These are phyloP conservation scores for Plutomurus gul DNA, from an alignment of 1,140 invertebrate species.

Conservation along the genomic window DNA sequence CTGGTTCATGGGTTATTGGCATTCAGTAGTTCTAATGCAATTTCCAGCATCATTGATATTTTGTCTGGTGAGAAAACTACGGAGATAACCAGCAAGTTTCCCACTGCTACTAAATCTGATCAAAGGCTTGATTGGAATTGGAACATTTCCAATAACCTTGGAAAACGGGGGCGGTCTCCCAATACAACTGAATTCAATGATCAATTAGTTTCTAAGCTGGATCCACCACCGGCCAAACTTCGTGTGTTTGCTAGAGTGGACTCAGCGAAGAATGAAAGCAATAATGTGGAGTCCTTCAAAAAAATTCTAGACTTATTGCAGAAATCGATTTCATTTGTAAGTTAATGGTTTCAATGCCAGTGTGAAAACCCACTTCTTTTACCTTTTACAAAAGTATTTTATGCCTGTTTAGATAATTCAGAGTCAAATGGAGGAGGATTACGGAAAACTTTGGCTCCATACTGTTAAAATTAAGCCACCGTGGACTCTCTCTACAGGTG, in stretches of 20 bases:
- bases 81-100: neutral
- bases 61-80: neutral
- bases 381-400: too few relatives aligned
- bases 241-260: neutral
- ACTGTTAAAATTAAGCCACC: slow-evolving; percentile 44
- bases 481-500: slow-evolving; percentile 32
- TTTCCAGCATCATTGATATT: neutral
- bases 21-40: neutral
- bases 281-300: neutral
- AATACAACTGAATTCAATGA: too few relatives aligned
- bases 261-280: neutral
- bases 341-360: neutral
- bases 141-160: too few relatives aligned
- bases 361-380: neutral
- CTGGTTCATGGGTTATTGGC: slow-evolving; percentile 38
- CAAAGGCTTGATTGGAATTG: too few relatives aligned
- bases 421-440: slow-evolving; percentile 50
- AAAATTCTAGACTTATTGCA: neutral
- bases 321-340: neutral
- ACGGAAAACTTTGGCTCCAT: slow-evolving; percentile 42
- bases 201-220: too few relatives aligned
- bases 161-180: too few relatives aligned
- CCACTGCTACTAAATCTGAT: neutral
- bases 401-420: too few relatives aligned
- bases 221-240: neutral